Conservation (phyloP, 2,113 vertebrate species). For the Ophiodon elongatus region DNA sequence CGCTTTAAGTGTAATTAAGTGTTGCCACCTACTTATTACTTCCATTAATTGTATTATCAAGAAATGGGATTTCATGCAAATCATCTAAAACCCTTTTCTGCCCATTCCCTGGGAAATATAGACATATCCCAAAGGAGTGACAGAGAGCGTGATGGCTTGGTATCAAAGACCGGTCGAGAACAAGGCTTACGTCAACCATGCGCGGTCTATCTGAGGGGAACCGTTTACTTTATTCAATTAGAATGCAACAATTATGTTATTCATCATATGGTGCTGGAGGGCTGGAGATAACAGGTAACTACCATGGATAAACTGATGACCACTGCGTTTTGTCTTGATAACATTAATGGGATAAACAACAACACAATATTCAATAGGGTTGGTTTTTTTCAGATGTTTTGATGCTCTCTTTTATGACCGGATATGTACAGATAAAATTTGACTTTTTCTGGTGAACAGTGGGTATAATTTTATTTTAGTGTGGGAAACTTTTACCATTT, state of each 20-base stretch:
- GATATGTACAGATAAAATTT: not conserved
- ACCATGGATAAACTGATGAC: slow-evolving; percentile 57
- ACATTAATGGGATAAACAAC: slow-evolving; percentile 74
- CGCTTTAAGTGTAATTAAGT: slow-evolving; percentile 29
- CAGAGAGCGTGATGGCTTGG: not conserved
- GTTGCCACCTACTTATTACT: slow-evolving; percentile 16
- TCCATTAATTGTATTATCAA: slow-evolving; percentile 37
- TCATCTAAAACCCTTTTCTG: slow-evolving; percentile 25
- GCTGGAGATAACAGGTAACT: slow-evolving; percentile 60
- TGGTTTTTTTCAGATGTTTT: slow-evolving; percentile 30
- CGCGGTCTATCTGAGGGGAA: slow-evolving; percentile 3
- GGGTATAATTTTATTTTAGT: not conserved
- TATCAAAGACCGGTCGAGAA: slow-evolving; percentile 25
- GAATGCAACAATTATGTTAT: slow-evolving; percentile 49
- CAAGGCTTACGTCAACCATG: slow-evolving; percentile 17
- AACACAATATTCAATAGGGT: slow-evolving; percentile 49
- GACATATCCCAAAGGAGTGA: slow-evolving; percentile 33
- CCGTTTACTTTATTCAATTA: slow-evolving; percentile 51
- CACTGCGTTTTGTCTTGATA: slow-evolving; percentile 55
- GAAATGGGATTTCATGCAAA: slow-evolving; percentile 52
- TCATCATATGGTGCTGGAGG: slow-evolving; percentile 52
- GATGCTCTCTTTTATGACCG: slow-evolving; percentile 21
- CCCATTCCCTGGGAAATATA: slow-evolving; percentile 42
- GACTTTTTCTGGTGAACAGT: not conserved
- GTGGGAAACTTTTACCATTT: not conserved